phyloP scores from a whole-genome alignment of 2,888 invertebrate species.

The Zele albiditarsus region DNA sequence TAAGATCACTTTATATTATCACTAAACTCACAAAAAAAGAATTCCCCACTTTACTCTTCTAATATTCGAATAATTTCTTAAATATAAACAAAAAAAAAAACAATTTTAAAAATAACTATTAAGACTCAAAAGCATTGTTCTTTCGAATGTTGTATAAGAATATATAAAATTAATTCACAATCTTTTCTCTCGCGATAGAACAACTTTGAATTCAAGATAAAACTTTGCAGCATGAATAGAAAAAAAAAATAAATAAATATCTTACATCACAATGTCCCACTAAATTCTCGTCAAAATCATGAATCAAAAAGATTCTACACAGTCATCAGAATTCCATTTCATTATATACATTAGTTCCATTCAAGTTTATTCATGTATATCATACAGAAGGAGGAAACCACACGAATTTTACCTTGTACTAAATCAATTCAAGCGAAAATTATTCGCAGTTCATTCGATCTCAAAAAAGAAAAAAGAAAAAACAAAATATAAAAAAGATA shows the following conservation, averaged over 20 bases:
- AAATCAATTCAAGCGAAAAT: constrained; percentile 59
- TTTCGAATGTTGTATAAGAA: no score
- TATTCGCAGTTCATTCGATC: constrained; percentile 35
- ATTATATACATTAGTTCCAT: background rate
- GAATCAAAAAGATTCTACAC: background rate
- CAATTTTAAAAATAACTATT: no score
- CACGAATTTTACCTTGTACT: constrained; percentile 58
- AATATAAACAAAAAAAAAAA: no score
- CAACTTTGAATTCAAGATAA: background rate
- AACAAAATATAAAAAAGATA: constrained; percentile 58
- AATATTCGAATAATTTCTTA: no score
- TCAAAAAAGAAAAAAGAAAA: constrained; percentile 28
- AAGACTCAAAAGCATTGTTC: no score
- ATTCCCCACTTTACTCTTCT: no score
- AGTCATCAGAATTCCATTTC: background rate
- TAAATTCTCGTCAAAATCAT: background rate
- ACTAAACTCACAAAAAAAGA: no score
- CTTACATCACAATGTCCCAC: background rate
- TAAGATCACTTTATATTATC: no score
- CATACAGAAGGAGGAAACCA: background rate
- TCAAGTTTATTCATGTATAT: constrained; percentile 15
- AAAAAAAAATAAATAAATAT: background rate
- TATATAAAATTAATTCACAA: no score
- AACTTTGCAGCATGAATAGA: background rate
- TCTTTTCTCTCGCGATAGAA: no score